Evolutionary conservation across 2,797 vertebrate species (phyloP), one percentile per base, ranked within the genome.

Genomic region (Tympanoctomys barrerae): DNA sequence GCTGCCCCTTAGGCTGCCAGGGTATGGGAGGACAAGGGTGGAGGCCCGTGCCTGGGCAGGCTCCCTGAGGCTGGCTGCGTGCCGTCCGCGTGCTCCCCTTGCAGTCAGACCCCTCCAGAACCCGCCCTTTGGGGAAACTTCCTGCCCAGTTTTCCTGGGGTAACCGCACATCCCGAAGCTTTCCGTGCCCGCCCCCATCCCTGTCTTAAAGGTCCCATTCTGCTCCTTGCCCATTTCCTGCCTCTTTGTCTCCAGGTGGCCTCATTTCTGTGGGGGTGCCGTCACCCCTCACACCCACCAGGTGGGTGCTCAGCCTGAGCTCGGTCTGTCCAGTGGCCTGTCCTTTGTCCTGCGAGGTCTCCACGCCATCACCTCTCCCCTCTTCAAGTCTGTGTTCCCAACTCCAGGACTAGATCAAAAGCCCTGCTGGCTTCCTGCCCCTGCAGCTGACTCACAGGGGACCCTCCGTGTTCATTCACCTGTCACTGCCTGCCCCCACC

Each of bases 181-280:
- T 3, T 39, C 39, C 3, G 6, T 19, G 2, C 7, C 26, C 39
- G 11, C 52, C 61, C 49, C 77, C 12, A 26, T 26, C 79, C 18
- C 46, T 13, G 73, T 57, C 79, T 64, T 28, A 84, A 18, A 49
- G 39, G 81, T 33, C 52, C 86, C 21, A 21, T 52, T 73, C 75
- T 77, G 73, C 73, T 75, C 71, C 42, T 93, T 75, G 87, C 87
- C 12, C 2, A 4, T 5, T 52, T 93, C 83, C 91, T 87, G 87
- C 73, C 75, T 75, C 80, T 85, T 83, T 90, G 49, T 24, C 59
- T 3, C 46, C 86, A 77, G 95, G 88, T 78, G 83, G 91, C 78
- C 95, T 36, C 33, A 7, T 42, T 81, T 66, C 73, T 59, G 81
- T 77, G 36, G 33, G 18, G 28, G 19, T 19, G 39, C 42, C 16